phyloP scores from a whole-genome alignment of 2,888 invertebrate genomes.

The Spodoptera littoralis region DNA sequence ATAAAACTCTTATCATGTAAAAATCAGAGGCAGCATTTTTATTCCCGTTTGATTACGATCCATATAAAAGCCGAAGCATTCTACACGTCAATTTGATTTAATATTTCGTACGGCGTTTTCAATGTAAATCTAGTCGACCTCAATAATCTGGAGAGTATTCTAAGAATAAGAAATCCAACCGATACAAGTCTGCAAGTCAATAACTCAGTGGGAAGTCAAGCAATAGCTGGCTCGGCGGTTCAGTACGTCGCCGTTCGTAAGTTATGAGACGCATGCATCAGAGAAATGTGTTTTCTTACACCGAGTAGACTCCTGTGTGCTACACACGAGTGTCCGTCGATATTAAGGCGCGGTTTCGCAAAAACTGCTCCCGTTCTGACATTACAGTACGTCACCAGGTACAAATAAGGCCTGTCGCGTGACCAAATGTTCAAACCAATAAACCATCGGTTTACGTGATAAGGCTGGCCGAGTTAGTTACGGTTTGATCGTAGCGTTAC shows the following conservation, averaged over 20 bases:
- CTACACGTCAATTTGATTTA: conserved; percentile 46
- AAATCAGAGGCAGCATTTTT: conserved; percentile 37
- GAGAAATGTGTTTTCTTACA: conserved; percentile 51
- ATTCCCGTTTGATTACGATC: conserved; percentile 40
- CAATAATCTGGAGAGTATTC: conserved; percentile 53
- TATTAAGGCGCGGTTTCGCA: conserved; percentile 26
- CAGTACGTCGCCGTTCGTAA: conserved; percentile 50
- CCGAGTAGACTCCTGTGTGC: conserved; percentile 33
- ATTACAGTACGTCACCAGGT: conserved; percentile 54
- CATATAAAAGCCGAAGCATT: conserved; percentile 43
- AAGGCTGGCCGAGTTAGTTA: conserved; percentile 60
- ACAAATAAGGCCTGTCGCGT: conserved; percentile 67
- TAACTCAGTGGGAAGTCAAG: conserved; percentile 60
- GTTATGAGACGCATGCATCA: conserved; percentile 62
- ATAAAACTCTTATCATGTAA: conserved; percentile 27
- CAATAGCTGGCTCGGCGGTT: conserved; percentile 60
- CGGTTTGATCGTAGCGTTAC: conserved; percentile 62
- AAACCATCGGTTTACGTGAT: conserved; percentile 69
- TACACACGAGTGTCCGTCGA: conserved; percentile 20
- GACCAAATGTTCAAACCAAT: conserved; percentile 64
- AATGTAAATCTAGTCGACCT: conserved; percentile 46
- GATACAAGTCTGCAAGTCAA: conserved; percentile 57
- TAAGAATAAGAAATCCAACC: conserved; percentile 52
- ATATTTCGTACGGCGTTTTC: conserved; percentile 40
- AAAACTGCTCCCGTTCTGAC: conserved; percentile 34